These are phyloP conservation scores for Subacronicta megacephala DNA, from an alignment of 2,888 invertebrate genomes.

Conservation along the genomic window DNA sequence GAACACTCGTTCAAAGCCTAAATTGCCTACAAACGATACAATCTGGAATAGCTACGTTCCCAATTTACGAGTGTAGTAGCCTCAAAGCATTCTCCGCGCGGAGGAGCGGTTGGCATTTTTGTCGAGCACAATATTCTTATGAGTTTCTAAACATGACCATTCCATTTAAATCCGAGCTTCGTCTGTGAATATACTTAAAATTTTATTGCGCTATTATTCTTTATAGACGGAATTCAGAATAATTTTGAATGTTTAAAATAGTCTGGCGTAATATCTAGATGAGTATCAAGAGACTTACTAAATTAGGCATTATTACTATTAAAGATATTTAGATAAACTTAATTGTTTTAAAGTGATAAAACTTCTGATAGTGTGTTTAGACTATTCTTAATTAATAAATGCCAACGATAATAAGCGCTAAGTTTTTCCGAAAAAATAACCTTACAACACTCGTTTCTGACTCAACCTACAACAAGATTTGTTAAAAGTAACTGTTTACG, in stretches of 20 bases:
- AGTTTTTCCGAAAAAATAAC: too few relatives aligned
- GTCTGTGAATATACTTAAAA: conserved; percentile 75
- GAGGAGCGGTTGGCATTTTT: conserved; percentile 79
- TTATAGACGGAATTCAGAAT: conserved; percentile 66
- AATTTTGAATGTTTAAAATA: conserved; percentile 63
- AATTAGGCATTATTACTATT: conserved; percentile 47
- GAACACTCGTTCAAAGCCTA: conserved; percentile 72
- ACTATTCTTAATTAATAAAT: conserved; percentile 38
- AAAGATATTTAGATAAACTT: conserved; percentile 48
- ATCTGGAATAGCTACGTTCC: conserved; percentile 76
- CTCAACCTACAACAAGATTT: too few relatives aligned
- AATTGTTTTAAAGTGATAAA: conserved; percentile 51
- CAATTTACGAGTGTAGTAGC: conserved; percentile 81
- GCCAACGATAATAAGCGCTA: not conserved
- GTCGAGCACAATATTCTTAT: conserved; percentile 79
- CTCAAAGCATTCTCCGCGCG: conserved; percentile 76
- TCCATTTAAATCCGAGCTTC: conserved; percentile 77
- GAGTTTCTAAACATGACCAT: conserved; percentile 84
- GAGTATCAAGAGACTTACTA: conserved; percentile 54
- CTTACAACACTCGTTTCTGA: too few relatives aligned
- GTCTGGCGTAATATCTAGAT: conserved; percentile 62
- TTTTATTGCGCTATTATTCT: conserved; percentile 80
- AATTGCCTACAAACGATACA: conserved; percentile 79
- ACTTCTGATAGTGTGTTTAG: conserved; percentile 27
- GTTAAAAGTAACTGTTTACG: too few relatives aligned